These are phyloP conservation scores for Gephyroberyx darwinii DNA, from an alignment of 2,797 vertebrate species.

Conservation along the genomic window DNA sequence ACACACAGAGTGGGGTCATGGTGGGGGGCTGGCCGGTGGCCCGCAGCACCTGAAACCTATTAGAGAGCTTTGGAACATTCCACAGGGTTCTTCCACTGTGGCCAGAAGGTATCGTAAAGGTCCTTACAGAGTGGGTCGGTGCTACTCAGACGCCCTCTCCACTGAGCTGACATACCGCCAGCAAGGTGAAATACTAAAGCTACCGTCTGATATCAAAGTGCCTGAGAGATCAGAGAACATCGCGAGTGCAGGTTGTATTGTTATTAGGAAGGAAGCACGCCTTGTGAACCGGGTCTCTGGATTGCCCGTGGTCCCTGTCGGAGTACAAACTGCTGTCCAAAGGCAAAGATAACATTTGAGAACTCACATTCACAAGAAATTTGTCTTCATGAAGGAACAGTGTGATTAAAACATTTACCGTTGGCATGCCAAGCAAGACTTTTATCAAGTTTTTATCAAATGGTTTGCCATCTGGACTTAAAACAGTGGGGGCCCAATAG, in stretches of 20 bases:
- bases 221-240: conserved; percentile 19
- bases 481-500: conserved; percentile 79
- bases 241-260: conserved; percentile 4
- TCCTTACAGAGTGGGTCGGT: conserved; percentile 73
- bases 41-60: conserved; percentile 86
- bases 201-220: conserved; percentile 31
- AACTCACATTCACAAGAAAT: conserved; percentile 38
- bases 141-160: conserved; percentile 52
- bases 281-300: conserved; percentile 12
- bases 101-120: conserved; percentile 85
- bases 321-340: conserved; percentile 27
- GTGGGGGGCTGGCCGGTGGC: conserved; percentile 77
- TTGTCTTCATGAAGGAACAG: conserved; percentile 59
- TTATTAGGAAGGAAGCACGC: conserved; percentile 32
- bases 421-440: conserved; percentile 73
- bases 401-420: conserved; percentile 69
- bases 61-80: conserved; percentile 86
- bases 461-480: conserved; percentile 82
- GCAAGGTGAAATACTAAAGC: conserved; percentile 76
- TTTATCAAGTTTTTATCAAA: conserved; percentile 81
- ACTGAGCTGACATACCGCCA: conserved; percentile 50
- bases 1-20: conserved; percentile 64
- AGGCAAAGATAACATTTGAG: conserved; percentile 30
- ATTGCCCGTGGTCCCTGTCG: conserved; percentile 17
- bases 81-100: conserved; percentile 81